Evolutionary conservation across 2,797 vertebrate species (phyloP).

Genomic region (Geotrypetes seraphini): DNA sequence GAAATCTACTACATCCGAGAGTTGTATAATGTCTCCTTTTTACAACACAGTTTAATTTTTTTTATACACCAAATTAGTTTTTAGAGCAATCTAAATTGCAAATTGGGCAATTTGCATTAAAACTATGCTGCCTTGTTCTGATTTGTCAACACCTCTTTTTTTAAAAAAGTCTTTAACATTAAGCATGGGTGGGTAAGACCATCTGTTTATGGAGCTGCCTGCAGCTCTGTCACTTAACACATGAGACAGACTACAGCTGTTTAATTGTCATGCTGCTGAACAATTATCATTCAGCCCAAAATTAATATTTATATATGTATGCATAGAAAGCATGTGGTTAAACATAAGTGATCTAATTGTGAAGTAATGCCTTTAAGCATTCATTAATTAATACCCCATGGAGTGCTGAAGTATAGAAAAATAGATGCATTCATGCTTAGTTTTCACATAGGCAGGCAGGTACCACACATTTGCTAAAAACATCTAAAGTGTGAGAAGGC

Average conservation of each 20-base stretch:
- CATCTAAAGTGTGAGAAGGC: no score
- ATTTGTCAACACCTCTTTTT: constrained; percentile 61
- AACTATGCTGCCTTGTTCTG: constrained; percentile 50
- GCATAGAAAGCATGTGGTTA: constrained; percentile 44
- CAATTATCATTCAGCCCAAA: constrained; percentile 42
- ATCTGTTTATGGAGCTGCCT: constrained; percentile 52
- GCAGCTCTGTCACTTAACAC: constrained; percentile 44
- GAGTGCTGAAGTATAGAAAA: constrained; percentile 27
- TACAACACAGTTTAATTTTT: constrained; percentile 40
- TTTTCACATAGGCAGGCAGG: no score
- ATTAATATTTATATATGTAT: constrained; percentile 58
- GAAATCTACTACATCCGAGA: constrained; percentile 33
- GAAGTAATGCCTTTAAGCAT: constrained; percentile 38
- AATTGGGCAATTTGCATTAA: constrained; percentile 51
- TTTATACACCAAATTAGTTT: constrained; percentile 47
- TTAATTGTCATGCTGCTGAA: constrained; percentile 55
- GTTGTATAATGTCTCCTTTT: constrained; percentile 34
- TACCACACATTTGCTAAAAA: no score
- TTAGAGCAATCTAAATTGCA: constrained; percentile 58
- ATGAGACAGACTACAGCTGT: constrained; percentile 56
- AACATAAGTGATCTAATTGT: constrained; percentile 47
- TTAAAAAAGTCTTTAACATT: constrained; percentile 47
- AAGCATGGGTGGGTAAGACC: constrained; percentile 54
- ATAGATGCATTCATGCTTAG: not conserved
- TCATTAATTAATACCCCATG: constrained; percentile 38